Evolutionary conservation across 2,797 vertebrate genomes (phyloP).

Genomic region (Poecilia wingei): DNA sequence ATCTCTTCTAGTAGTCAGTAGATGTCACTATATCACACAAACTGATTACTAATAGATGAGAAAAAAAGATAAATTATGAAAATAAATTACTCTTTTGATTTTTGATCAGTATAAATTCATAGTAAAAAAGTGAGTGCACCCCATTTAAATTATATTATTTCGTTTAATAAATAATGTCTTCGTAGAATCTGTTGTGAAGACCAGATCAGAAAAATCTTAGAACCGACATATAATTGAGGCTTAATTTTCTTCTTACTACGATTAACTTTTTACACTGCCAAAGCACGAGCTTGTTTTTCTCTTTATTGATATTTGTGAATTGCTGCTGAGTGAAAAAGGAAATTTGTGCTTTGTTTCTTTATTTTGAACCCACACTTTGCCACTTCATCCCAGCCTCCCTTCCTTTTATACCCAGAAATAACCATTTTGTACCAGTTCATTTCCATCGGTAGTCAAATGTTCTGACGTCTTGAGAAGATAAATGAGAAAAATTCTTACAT

Average conservation of each 20-base stretch:
- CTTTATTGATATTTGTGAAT: background rate
- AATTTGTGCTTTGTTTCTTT: too few species aligned
- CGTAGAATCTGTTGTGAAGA: background rate
- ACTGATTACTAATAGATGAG: background rate
- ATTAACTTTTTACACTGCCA: background rate
- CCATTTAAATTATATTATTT: background rate
- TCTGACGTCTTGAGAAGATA: background rate
- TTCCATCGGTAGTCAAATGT: background rate
- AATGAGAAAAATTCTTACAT: background rate
- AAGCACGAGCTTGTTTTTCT: background rate
- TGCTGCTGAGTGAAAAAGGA: background rate
- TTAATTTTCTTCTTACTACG: background rate
- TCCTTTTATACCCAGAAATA: background rate
- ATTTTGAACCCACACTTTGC: background rate
- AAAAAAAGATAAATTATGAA: background rate
- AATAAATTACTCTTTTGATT: too few species aligned
- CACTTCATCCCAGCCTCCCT: background rate
- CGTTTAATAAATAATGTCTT: background rate
- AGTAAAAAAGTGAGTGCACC: background rate
- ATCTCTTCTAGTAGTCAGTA: background rate
- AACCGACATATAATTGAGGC: background rate
- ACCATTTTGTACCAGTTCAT: background rate
- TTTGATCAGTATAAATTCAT: background rate
- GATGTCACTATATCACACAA: background rate
- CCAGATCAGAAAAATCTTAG: background rate